Evolutionary conservation across 2,113 vertebrate species (phyloP), one percentile per base, ranked within the genome.

Genomic region (Bungarus multicinctus): DNA sequence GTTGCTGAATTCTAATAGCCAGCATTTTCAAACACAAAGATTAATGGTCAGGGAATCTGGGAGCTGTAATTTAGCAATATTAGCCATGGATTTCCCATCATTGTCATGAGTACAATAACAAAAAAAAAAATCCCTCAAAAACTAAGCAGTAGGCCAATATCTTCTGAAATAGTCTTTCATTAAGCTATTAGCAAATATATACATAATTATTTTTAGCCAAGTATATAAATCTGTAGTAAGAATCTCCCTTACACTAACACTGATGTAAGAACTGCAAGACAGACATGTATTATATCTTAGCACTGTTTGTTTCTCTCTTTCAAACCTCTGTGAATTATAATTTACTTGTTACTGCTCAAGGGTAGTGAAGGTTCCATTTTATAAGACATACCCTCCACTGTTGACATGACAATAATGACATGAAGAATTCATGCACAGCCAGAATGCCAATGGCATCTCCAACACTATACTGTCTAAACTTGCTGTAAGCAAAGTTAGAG

Each of bases 161-260:
- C 10, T 91, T 60, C 25, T 39, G 64, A 14, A 53, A 14, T 47
- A 87, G 25, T 16, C 30, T 2, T 86, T 58, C 14, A 4, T 30
- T 53, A 30, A 8, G 18, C 50, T n/a, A 91, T 52, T 91, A 39
- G 23, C 90, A 39, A 22, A 81, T 92, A 91, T 53, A 93, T 34
- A 60, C 58, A 93, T 50, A 58, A 81, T 18, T 30, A 90, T 91
- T 34, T 91, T 53, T 69, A 43, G 89, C 58, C 89, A 95, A 90
- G 30, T 53, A 86, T n/a, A 23, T 30, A 86, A 60, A 39, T 91
- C 3, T 87, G 16, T 53, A 50, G 34, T 23, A 92, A 43, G 34
- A 34, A 25, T 47, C 30, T 64, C 34, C 18, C 85, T 20, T 20
- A 47, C 2, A n/a, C 3, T 14, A 39, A 88, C 0, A 39, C 5